Evolutionary conservation across 2,888 invertebrate species (phyloP), one percentile per base, ranked within the genome.

Genomic region (Sicus ferrugineus): DNA sequence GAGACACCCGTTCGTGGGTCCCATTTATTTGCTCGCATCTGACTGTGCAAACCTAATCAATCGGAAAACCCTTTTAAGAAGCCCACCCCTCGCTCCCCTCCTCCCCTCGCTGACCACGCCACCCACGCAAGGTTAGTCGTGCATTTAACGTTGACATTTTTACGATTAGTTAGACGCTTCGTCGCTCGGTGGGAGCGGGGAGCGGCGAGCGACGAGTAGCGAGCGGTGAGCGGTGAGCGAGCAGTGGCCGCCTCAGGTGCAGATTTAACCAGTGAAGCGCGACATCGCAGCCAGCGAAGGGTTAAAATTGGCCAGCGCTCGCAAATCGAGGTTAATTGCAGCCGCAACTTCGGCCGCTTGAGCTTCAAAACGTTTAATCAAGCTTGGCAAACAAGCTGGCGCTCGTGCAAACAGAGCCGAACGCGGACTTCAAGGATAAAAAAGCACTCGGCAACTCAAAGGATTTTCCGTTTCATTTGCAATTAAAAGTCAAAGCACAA

Each of bases 311-410:
- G 64, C 50, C 64, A 31, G 16, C 50, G 64, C 1, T n/a, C 19
- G 28, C 31, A 31, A 64, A 64, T 64, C 50, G 21, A 50, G 31
- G 64, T 48, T 64, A 64, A 64, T 64, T 50, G 64, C 48, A 14
- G 61, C 9, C 23, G 21, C 42, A 21, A 21, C 42, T 28, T n/a
- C 62, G 26, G 42, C 23, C 19, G 62, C 46, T 52, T 52, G 64
- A 64, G 31, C 23, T 50, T 21, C 30, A 59, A 67, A 59, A 48
- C 46, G 67, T 48, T 67, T 67, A 67, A 67, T 67, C 67, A 67
- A 48, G 48, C 67, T 67, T 59, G 16, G 67, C 67, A 67, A 67
- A 67, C 31, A 67, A 0, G 64, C 34, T 50, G 30, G 50, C 16
- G 19, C 7, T 31, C 52, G 52, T 64, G 21, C 6, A 21, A 64